Base-by-base conservation (phyloP, 2,113 vertebrate genomes). In the Eulacestoma nigropectus region DNA sequence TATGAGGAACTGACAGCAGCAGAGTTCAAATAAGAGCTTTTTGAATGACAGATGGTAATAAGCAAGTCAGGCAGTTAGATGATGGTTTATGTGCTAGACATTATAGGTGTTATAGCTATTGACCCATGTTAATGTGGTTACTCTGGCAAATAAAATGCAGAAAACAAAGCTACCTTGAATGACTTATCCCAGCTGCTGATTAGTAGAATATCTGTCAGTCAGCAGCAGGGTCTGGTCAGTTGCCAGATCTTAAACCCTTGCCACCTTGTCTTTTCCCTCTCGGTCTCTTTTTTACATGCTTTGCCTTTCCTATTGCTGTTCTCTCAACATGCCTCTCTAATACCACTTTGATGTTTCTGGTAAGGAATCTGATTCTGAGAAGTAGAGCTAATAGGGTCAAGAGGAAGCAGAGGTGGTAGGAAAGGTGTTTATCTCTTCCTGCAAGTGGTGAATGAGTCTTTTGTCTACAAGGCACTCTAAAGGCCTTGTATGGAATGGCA, bases 31-130 rank as follows among this genome's bases (percentile, higher is more conserved):
- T 56, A 94, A 76, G 49, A 96, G 50, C 79, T 90, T 87, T 97
- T 93, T 76, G 19, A 92, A 57, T 94, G 92, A 96, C 96, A 97
- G 96, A 96, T 96, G 95, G 95, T 89, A 93, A 96, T 95, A 97
- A 95, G 94, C 29, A 90, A 97, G 94, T 94, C 87, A 94, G 86
- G 95, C 77, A 88, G 86, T 94, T 91, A 92, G 91, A 83, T 84
- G 90, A 90, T 93, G 89, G 93, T 93, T 97, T 97, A 96, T 93
- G 92, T 96, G 96, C 95, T 89, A 96, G 96, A 96, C 93, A 41
- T 92, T 62, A 86, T 82, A 92, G 69, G 89, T 91, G 90, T 82
- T 89, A 70, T 87, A 94, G 89, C 75, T 90, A 63, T 46, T 97
- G 96, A 97, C 90, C 96, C 90, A 67, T 55, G 82, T 81, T 93